Conservation (phyloP, 2,113 vertebrate species). For the Takifugu bimaculatus region DNA sequence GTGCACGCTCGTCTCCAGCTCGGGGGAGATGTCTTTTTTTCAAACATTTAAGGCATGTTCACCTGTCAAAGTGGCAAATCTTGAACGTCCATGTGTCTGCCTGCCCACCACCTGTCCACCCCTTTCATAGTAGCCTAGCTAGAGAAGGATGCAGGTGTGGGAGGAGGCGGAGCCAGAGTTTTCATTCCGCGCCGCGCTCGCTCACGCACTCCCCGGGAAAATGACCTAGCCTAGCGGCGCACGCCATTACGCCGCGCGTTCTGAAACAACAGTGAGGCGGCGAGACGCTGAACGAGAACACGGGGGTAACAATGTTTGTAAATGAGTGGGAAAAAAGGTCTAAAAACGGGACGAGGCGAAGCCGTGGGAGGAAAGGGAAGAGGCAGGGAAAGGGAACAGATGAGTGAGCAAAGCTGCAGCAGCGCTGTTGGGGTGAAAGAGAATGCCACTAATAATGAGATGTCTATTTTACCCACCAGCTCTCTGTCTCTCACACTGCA, state of each 20-base stretch:
- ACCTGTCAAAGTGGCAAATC: too few relatives aligned
- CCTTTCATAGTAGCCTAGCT: slow-evolving; percentile 66
- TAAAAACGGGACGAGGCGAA: slow-evolving; percentile 24
- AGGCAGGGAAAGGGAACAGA: slow-evolving; percentile 39
- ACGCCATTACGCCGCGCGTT: slow-evolving; percentile 31
- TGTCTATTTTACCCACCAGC: slow-evolving; percentile 86
- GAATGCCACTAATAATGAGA: slow-evolving; percentile 84
- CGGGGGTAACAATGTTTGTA: slow-evolving; percentile 13
- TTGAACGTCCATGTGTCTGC: slow-evolving; percentile 27
- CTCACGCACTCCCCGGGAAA: neutral
- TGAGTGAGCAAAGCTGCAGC: slow-evolving; percentile 56
- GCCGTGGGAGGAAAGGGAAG: slow-evolving; percentile 13
- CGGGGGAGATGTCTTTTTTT: too few relatives aligned
- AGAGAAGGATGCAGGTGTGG: slow-evolving; percentile 66
- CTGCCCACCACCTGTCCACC: slow-evolving; percentile 56
- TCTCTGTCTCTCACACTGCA: slow-evolving; percentile 80
- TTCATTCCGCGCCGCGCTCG: slow-evolving; percentile 25
- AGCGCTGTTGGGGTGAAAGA: slow-evolving; percentile 65
- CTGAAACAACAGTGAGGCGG: slow-evolving; percentile 20
- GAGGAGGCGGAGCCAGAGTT: slow-evolving; percentile 47
- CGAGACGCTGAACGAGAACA: slow-evolving; percentile 10
- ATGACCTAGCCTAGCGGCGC: neutral
- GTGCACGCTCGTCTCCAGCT: too few relatives aligned
- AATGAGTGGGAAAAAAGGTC: slow-evolving; percentile 11
- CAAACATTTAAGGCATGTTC: too few relatives aligned